Evolutionary conservation across 2,113 vertebrate genomes (phyloP).

Genomic region (Rhinolophus ferrumequinum): DNA sequence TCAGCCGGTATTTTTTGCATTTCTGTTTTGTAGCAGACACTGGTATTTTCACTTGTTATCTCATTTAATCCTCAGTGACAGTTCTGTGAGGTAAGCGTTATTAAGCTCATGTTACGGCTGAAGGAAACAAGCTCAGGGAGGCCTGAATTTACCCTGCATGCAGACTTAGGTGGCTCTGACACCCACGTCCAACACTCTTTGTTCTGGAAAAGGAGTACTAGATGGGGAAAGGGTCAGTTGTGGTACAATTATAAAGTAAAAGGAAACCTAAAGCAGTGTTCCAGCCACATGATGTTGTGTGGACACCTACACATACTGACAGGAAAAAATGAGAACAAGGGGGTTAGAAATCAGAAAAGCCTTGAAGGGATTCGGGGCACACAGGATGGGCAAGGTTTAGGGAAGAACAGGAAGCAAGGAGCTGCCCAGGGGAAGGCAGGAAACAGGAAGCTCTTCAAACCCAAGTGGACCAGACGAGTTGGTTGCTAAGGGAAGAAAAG

Average conservation of each 20-base stretch:
- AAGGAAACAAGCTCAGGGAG: neutral
- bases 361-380: neutral
- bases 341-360: neutral
- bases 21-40: neutral
- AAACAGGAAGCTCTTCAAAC: neutral
- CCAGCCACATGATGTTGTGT: neutral
- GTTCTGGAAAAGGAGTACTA: neutral
- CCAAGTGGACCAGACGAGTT: neutral
- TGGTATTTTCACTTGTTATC: constrained; percentile 1
- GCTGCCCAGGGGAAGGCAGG: neutral
- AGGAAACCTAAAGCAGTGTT: neutral
- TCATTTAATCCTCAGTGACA: neutral
- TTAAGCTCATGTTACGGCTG: neutral
- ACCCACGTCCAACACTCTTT: neutral
- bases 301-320: neutral
- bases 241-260: neutral
- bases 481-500: neutral
- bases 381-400: neutral
- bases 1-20: neutral
- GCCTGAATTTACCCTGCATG: neutral
- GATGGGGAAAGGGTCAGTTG: neutral
- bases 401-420: neutral
- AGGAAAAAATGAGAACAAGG: neutral
- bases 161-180: neutral
- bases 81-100: neutral